Conservation (phyloP, 2,888 invertebrate species). For the Beris chalybata region DNA sequence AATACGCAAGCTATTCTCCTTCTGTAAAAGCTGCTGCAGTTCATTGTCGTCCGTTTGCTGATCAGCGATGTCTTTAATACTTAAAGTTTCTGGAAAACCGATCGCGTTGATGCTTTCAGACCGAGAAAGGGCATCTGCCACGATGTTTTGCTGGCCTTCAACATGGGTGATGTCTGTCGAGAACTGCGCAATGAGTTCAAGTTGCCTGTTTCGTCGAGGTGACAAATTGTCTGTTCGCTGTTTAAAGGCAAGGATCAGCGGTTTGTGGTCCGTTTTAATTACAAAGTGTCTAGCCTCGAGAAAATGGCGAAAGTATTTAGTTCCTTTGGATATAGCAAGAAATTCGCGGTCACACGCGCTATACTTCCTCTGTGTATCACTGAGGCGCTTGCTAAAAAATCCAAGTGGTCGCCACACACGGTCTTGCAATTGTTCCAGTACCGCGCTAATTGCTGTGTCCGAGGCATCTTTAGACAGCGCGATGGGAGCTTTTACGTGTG, state of each 20-base stretch:
- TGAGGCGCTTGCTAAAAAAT: slow-evolving; percentile 46
- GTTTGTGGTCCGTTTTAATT: slow-evolving; percentile 35
- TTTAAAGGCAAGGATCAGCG: slow-evolving; percentile 43
- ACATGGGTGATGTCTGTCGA: slow-evolving; percentile 29
- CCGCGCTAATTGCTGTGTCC: background rate
- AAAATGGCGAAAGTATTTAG: slow-evolving; percentile 25
- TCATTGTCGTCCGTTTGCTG: background rate
- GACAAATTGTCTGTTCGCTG: slow-evolving; percentile 44
- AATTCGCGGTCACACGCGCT: slow-evolving; percentile 50
- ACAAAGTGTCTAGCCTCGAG: slow-evolving; percentile 32
- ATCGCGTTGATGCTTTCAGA: background rate
- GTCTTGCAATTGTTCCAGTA: background rate
- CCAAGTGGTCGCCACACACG: background rate
- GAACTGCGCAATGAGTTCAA: slow-evolving; percentile 30
- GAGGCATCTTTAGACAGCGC: background rate
- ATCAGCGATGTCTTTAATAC: background rate
- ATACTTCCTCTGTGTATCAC: slow-evolving; percentile 46
- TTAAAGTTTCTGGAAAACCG: background rate
- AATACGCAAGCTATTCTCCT: no score
- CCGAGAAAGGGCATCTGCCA: slow-evolving; percentile 16
- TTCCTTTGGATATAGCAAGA: slow-evolving; percentile 46
- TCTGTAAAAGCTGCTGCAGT: background rate
- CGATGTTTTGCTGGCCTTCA: slow-evolving; percentile 17
- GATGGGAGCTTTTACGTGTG: background rate
- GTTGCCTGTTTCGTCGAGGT: slow-evolving; percentile 47